Evolutionary conservation across 1,140 invertebrate genomes (phyloP).

Genomic region (Tetramorium alpestre): DNA sequence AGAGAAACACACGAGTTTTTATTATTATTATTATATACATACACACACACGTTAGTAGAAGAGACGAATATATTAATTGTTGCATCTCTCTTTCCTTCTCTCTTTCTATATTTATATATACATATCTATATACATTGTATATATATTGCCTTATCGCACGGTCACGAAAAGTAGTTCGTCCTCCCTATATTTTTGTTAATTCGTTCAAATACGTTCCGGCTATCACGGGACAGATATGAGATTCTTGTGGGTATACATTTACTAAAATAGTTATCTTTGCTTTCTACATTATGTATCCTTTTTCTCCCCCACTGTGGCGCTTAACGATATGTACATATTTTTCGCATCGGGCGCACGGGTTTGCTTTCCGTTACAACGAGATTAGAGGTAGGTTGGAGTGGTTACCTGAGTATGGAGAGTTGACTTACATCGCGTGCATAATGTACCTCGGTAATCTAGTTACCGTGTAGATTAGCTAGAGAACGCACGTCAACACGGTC

Average conservation of each 20-base stretch:
- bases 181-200: conserved; percentile 25
- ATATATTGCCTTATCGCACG: conserved; percentile 62
- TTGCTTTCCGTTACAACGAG: conserved; percentile 41
- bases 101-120: conserved; percentile 49
- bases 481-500: background rate
- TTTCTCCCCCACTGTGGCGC: background rate
- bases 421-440: conserved; percentile 46
- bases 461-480: conserved; percentile 52
- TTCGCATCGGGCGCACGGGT: conserved; percentile 34
- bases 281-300: conserved; percentile 5
- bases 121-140: conserved; percentile 32
- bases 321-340: conserved; percentile 39
- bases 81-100: conserved; percentile 67
- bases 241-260: background rate
- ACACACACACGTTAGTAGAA: conserved; percentile 69
- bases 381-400: conserved; percentile 48
- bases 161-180: conserved; percentile 61
- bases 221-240: background rate
- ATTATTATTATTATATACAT: conserved; percentile 67
- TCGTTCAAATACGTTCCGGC: background rate
- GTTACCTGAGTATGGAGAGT: conserved; percentile 40
- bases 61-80: conserved; percentile 68
- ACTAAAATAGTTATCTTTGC: conserved; percentile 20
- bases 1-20: conserved; percentile 70
- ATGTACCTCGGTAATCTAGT: conserved; percentile 34